Evolutionary conservation across 2,113 vertebrate genomes (phyloP).

Genomic region (Psammodynastes pulverulentus): DNA sequence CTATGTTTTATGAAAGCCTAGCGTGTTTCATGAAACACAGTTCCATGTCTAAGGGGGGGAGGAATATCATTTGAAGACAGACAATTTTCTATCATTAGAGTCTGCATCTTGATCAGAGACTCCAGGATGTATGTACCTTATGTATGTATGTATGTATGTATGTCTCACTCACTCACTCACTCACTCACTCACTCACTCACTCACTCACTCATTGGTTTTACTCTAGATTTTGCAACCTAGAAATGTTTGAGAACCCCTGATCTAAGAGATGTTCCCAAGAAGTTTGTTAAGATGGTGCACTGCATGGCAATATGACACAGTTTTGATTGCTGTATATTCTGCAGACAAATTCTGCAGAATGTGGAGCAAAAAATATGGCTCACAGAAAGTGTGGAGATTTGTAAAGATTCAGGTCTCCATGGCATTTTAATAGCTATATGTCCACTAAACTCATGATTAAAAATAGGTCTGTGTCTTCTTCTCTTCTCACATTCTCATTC

Average conservation of each 20-base stretch:
- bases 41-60: not conserved
- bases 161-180: too few species aligned
- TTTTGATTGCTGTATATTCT: not conserved
- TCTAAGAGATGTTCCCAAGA: not conserved
- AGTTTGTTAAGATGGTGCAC: not conserved
- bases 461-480: not conserved
- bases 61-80: not conserved
- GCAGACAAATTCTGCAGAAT: not conserved
- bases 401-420: not conserved
- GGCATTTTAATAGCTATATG: not conserved
- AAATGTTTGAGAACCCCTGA: not conserved
- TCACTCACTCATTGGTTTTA: not conserved
- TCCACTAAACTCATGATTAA: not conserved
- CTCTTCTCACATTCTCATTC: not conserved
- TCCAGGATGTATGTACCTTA: too few species aligned
- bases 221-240: not conserved
- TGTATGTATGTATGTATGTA: too few species aligned
- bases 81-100: not conserved
- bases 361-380: not conserved
- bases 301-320: not conserved
- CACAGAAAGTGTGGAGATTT: not conserved
- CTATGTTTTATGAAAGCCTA: not conserved
- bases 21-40: not conserved
- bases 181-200: too few species aligned
- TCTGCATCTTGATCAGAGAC: not conserved